Evolutionary conservation across 2,797 vertebrate species (phyloP), one percentile per base, ranked within the genome.

Genomic region (Tapera naevia): DNA sequence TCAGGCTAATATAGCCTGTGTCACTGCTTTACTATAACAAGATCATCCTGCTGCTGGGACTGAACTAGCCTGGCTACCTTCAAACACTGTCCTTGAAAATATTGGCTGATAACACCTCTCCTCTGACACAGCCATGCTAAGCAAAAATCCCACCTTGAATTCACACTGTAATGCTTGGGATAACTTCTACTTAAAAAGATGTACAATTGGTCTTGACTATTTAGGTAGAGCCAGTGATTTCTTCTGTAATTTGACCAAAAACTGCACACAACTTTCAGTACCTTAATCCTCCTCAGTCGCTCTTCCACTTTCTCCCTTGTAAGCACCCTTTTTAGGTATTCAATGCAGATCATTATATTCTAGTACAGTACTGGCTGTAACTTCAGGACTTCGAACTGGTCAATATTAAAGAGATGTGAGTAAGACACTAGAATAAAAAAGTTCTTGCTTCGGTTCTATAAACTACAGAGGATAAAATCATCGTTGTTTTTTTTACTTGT

Each of bases 151-250:
- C 2, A 1, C 50, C 46, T 78, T 71, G 43, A 65, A 81, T 84
- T 71, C 32, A 43, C 12, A n/a, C n/a, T 67, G 7, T 27, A 33
- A 33, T 25, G 3, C 10, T 22, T 48, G 35, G 18, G 17, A 9
- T 57, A 86, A 57, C 13, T 54, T 53, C 22, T 46, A 41, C 19
- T 67, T 32, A 3, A 64, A 72, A 74, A 43, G n/a, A 13, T 6
- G 8, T 10, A 48, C 2, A 2, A 9, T 13, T 2, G 0, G 7
- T 39, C 32, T 35, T 28, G 25, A 48, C 16, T 58, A 11, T 35
- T 58, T 37, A 61, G 19, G 22, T 39, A 48, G 32, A 73, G 51
- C 51, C 45, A 58, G 37, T n/a, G 30, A 76, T 41, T 88, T 76
- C 33, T 41, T 5, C 17, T 62, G 37, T 51, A 27, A 62, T 37